Evolutionary conservation across 2,797 vertebrate genomes (phyloP).

Genomic region (Loris lydekkerianus): DNA sequence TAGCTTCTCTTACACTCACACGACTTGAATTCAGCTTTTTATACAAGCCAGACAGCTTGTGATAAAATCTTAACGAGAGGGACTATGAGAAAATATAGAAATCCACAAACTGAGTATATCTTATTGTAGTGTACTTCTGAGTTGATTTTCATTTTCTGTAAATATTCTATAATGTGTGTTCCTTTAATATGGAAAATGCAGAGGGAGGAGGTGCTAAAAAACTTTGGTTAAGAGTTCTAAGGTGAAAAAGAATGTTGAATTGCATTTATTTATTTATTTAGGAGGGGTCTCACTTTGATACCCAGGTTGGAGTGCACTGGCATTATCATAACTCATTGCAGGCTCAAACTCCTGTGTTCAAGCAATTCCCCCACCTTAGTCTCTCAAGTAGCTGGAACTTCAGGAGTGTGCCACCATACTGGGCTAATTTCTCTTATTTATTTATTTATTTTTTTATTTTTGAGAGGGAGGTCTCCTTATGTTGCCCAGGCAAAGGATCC

Average conservation of each 20-base stretch:
- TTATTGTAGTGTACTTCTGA: not conserved
- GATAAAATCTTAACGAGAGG: not conserved
- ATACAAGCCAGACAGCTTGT: not conserved
- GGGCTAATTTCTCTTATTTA: not conserved
- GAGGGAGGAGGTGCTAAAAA: not conserved
- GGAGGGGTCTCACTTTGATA: not conserved
- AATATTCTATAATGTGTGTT: not conserved
- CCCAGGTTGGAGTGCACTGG: not conserved
- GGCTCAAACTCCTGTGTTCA: not conserved
- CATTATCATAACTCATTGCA: not conserved
- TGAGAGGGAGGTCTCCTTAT: not conserved
- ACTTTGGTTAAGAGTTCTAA: not conserved
- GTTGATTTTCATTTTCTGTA: conserved; percentile 49
- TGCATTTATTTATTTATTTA: not conserved
- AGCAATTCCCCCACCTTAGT: not conserved
- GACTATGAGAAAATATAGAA: not conserved
- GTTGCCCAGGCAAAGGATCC: not conserved
- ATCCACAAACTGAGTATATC: not conserved
- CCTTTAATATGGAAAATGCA: conserved; percentile 32
- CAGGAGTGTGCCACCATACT: not conserved
- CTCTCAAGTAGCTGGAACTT: not conserved
- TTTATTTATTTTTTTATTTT: not conserved
- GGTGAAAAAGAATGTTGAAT: not conserved
- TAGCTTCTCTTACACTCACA: not conserved
- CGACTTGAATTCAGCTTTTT: not conserved